Conservation (phyloP, 1,140 invertebrate species). For the Venturia canescens region DNA sequence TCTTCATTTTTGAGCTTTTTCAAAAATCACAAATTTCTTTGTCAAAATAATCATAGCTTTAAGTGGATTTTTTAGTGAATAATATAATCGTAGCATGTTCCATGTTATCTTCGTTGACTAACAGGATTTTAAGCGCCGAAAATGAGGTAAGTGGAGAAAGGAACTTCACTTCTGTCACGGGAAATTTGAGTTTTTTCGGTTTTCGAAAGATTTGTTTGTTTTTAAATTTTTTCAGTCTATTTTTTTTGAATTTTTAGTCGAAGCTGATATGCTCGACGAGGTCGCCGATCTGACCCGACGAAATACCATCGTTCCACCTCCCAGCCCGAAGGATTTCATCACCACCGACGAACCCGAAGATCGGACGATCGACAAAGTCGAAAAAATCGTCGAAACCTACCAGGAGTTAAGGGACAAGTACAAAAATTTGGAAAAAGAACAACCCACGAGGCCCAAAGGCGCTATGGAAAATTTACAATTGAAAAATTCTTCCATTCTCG, state of each 20-base stretch:
- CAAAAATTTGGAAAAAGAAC: conserved; percentile 49
- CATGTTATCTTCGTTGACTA: conserved; percentile 15
- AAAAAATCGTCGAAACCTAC: conserved; percentile 50
- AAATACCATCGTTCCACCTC: conserved; percentile 72
- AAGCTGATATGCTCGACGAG: conserved; percentile 49
- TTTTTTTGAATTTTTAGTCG: conserved; percentile 49
- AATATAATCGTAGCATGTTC: conserved; percentile 39
- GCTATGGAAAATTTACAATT: not conserved
- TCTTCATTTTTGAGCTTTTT: too few relatives aligned
- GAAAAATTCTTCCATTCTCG: conserved; percentile 17
- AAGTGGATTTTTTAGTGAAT: conserved; percentile 48
- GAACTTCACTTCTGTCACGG: too few relatives aligned
- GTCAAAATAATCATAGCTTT: conserved; percentile 10
- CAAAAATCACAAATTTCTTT: conserved; percentile 28
- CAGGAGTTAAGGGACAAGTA: conserved; percentile 65
- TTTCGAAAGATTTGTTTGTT: not conserved
- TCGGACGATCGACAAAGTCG: conserved; percentile 15
- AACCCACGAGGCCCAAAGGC: conserved; percentile 9
- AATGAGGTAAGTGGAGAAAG: not conserved
- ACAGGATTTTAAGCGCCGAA: not conserved
- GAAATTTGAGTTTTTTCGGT: too few relatives aligned
- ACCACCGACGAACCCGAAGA: conserved; percentile 55
- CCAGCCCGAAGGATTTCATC: conserved; percentile 66
- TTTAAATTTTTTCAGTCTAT: conserved; percentile 23
- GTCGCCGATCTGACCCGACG: conserved; percentile 67